Base-by-base conservation (phyloP, 2,888 invertebrate genomes). In the Acanthosepion lycidas region DNA sequence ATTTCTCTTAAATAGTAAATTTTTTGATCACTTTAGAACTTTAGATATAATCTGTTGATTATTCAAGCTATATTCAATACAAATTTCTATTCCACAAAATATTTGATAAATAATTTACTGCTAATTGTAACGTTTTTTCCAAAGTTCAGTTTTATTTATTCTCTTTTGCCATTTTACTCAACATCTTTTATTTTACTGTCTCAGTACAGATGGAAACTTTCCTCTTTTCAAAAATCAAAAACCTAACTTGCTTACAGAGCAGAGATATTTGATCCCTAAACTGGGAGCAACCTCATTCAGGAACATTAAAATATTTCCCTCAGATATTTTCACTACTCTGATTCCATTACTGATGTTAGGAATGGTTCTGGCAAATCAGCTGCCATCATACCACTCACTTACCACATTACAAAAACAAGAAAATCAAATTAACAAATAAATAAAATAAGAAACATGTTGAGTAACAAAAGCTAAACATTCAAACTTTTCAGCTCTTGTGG, bases 261-360 rank as follows among this genome's bases (percentile, higher is more conserved):
- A 78, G n/a, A 78, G 78, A 78, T 15, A 78, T 78, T 78, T 78
- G 78, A 78, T 78, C 78, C 78, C 33, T 78, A 78, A 78, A 78
- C 78, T 78, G 78, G 78, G 78, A 78, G 78, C 78, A 78, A 78
- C 78, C 78, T n/a, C 78, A 78, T n/a, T 78, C n/a, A 78, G 78
- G 78, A 78, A 78, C 78, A 78, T 78, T n/a, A 78, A 78, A n/a
- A n/a, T 78, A 9, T 78, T 78, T 78, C 78, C n/a, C n/a, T 78
- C 78, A n/a, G n/a, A 78, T 78, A 78, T 78, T 78, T 78, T 78
- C 78, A n/a, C n/a, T n/a, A 78, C 78, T 78, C n/a, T 33, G 15
- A n/a, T 78, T 78, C 78, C n/a, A 78, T 78, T n/a, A n/a, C 78
- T 78, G n/a, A n/a, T n/a, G 78, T n/a, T 28, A 78, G 78, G 78